These are phyloP conservation scores for Peromyscus californicus DNA, from an alignment of 2,113 vertebrate species.

Conservation along the genomic window DNA sequence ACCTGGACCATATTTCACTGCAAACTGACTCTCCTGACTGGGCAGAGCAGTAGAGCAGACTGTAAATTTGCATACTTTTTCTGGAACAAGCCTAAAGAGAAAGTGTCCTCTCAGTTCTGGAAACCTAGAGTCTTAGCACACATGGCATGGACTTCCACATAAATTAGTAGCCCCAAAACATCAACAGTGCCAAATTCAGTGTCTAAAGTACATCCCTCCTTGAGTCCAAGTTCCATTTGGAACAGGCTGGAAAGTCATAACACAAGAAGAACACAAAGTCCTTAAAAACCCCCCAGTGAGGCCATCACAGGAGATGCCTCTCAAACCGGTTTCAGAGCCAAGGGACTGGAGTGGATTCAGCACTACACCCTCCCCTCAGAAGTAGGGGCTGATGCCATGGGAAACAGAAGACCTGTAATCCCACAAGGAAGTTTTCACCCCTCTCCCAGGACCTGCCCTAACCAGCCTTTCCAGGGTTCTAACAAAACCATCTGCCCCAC, in stretches of 20 bases:
- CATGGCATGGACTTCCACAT: neutral
- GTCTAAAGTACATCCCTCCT: too few relatives aligned
- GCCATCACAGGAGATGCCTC: neutral
- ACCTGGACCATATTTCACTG: neutral
- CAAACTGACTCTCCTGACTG: neutral
- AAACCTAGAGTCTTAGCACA: neutral
- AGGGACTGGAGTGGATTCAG: neutral
- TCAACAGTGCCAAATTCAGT: neutral
- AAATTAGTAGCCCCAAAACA: neutral
- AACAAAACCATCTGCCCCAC: neutral
- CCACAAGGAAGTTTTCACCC: neutral
- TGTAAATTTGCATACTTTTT: neutral
- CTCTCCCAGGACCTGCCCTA: slow-evolving; percentile 28
- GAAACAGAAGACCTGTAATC: slow-evolving; percentile 45
- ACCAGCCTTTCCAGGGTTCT: neutral
- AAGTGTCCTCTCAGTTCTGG: neutral
- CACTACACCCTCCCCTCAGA: neutral
- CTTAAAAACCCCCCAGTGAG: neutral
- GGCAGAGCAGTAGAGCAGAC: neutral
- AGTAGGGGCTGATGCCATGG: neutral
- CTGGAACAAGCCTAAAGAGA: neutral
- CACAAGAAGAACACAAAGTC: neutral
- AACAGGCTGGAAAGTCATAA: neutral
- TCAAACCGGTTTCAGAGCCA: neutral
- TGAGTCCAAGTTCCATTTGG: neutral